Percentiles rank a stretch among this genome's conserved stretches.
Conservation (phyloP, 1,140 invertebrate species). For the Zaprionus africanus region DNA sequence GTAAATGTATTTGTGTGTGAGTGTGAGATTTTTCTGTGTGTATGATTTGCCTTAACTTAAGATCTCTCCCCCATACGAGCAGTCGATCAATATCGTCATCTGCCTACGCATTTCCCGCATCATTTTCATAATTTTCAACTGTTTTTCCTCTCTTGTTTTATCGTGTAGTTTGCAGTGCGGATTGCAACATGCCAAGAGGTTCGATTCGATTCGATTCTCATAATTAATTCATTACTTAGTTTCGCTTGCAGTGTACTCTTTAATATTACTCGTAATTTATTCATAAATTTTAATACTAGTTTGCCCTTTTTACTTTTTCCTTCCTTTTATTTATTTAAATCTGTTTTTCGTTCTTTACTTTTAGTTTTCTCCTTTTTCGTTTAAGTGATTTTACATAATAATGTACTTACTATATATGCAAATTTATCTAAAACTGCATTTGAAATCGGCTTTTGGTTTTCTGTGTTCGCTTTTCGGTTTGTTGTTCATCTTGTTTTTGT, state of each 20-base stretch:
- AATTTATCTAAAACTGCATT: slow-evolving; percentile 75
- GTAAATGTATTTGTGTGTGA: slow-evolving; percentile 38
- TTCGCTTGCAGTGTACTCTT: slow-evolving; percentile 47
- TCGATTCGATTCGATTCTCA: slow-evolving; percentile 34
- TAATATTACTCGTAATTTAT: slow-evolving; percentile 75
- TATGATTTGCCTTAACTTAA: slow-evolving; percentile 70
- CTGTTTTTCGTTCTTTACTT: slow-evolving; percentile 25
- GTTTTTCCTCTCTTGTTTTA: slow-evolving; percentile 38
- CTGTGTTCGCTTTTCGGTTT: slow-evolving; percentile 39
- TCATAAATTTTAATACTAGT: slow-evolving; percentile 79
- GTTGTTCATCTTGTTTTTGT: slow-evolving; percentile 27
- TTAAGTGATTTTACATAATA: slow-evolving; percentile 81
- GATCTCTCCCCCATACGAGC: slow-evolving; percentile 49
- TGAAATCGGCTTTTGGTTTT: slow-evolving; percentile 43
- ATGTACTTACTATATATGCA: slow-evolving; percentile 71
- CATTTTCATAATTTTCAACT: slow-evolving; percentile 32
- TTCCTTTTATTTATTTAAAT: slow-evolving; percentile 17
- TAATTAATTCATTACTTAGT: slow-evolving; percentile 41
- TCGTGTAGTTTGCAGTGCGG: slow-evolving; percentile 29
- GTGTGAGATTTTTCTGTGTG: slow-evolving; percentile 27
- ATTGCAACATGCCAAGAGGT: slow-evolving; percentile 24
- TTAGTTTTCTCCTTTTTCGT: slow-evolving; percentile 25
- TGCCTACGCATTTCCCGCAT: slow-evolving; percentile 49
- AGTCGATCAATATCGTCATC: slow-evolving; percentile 32
- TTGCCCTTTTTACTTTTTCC: slow-evolving; percentile 44